Evolutionary conservation across 1,140 invertebrate genomes (phyloP), one percentile per base, ranked within the genome.

Genomic region (Cherax destructor): DNA sequence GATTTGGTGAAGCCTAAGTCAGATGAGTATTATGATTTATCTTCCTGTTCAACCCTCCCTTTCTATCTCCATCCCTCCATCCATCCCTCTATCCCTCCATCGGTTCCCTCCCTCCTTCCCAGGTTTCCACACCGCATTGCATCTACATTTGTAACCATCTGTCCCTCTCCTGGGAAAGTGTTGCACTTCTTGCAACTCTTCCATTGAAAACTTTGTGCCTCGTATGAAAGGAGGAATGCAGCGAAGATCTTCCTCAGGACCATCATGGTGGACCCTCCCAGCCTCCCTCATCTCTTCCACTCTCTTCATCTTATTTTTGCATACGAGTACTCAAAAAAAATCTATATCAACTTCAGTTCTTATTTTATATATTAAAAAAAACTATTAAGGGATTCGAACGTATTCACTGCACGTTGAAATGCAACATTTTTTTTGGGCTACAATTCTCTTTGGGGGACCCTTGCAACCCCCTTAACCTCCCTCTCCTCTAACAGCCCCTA

Each of bases 201-300:
- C 84, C 69, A 65, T 76, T 86, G 84, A 74, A 86, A 86, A 86
- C 49, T 86, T 86, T 13, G 72, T n/a, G 7, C 41, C 49, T 52
- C 16, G 49, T 76, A 76, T 74, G 84, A 86, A 86, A 86, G 84
- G 84, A 50, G 84, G 49, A 86, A 86, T 86, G 84, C 84, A 86
- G 65, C 84, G 52, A 86, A 86, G 84, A 86, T 86, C 76, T 76
- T 30, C 69, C 69, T 41, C 6, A 3, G 16, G 18, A 4, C 13
- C 10, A 30, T 21, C 24, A 30, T 0, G 30, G 3, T 13, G 11
- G 47, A 52, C 4, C 61, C 61, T 65, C 11, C 61, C 61, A 3
- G 6, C 13, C 18, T 21, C 61, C 6, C 10, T 56, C 4, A 56
- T 56, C 10, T 4, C 10, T 6, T 56, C 4, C 10, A 56, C 10